A percentile compares a stretch with the other conserved stretches of the same genome.
Evolutionary conservation across 1,140 invertebrate species (phyloP).

Genomic region (Papilio machaon): DNA sequence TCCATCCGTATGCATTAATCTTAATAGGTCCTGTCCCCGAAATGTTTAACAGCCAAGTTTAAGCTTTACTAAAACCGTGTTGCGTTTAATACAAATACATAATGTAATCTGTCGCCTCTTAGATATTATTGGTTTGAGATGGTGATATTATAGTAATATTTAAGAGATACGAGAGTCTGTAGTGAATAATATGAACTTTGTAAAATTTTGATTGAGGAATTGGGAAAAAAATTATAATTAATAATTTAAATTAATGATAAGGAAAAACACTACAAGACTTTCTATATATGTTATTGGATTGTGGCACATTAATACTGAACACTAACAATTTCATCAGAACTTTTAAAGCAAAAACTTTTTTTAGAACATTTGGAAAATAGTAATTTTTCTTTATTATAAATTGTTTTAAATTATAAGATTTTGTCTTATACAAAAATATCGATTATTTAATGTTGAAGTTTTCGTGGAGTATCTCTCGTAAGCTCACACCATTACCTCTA

Average conservation of each 20-base stretch:
- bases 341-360: too few relatives aligned
- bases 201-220: too few relatives aligned
- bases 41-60: slow-evolving; percentile 13
- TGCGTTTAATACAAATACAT: background rate
- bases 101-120: background rate
- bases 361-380: too few relatives aligned
- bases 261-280: too few relatives aligned
- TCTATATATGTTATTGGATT: too few relatives aligned
- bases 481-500: slow-evolving; percentile 23
- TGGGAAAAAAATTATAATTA: too few relatives aligned
- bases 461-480: background rate
- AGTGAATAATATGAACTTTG: background rate
- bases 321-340: background rate
- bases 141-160: background rate
- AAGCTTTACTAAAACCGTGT: slow-evolving; percentile 1
- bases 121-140: background rate
- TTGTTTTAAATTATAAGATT: background rate
- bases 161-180: background rate
- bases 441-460: background rate
- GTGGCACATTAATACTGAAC: too few relatives aligned
- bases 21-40: background rate
- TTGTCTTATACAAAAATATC: background rate
- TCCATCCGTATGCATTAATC: slow-evolving; percentile 29
- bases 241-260: too few relatives aligned
- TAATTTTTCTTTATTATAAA: too few relatives aligned